Conservation (phyloP, 2,888 invertebrate species). For the Pimpla rufipes region DNA sequence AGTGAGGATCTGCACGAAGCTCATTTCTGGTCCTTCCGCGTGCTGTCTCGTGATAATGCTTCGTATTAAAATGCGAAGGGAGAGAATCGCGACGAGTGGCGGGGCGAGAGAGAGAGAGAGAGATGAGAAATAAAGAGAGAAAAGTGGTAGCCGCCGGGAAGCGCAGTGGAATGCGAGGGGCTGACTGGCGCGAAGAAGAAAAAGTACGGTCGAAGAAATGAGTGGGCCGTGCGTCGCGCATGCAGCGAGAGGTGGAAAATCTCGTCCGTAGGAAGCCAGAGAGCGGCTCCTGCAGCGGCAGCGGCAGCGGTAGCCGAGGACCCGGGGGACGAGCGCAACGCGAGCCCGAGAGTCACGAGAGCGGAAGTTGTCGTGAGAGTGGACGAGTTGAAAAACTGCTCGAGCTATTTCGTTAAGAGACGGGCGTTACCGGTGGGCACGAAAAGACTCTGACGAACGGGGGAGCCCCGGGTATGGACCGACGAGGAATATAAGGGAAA, state of each 20-base stretch:
- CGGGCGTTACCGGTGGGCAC: slow-evolving; percentile 38
- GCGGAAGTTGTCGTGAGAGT: slow-evolving; percentile 63
- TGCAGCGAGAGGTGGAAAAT: slow-evolving; percentile 56
- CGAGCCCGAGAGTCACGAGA: slow-evolving; percentile 39
- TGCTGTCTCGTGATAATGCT: slow-evolving; percentile 61
- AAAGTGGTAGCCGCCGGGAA: background rate
- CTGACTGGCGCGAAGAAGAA: slow-evolving; percentile 27
- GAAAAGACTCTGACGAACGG: slow-evolving; percentile 39
- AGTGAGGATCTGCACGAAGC: slow-evolving; percentile 37
- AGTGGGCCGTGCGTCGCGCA: slow-evolving; percentile 34
- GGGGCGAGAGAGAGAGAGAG: slow-evolving; percentile 25
- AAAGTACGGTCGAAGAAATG: slow-evolving; percentile 33
- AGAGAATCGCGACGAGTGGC: slow-evolving; percentile 60
- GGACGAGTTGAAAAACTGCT: slow-evolving; percentile 67
- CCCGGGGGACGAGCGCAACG: slow-evolving; percentile 48
- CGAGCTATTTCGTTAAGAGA: slow-evolving; percentile 66
- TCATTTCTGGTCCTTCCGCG: slow-evolving; percentile 54
- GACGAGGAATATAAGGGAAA: slow-evolving; percentile 14
- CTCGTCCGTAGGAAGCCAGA: slow-evolving; percentile 62
- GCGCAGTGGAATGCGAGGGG: slow-evolving; percentile 16
- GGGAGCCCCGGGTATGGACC: slow-evolving; percentile 27
- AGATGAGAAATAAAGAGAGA: slow-evolving; percentile 25
- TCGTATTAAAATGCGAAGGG: slow-evolving; percentile 62
- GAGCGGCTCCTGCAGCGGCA: slow-evolving; percentile 13
- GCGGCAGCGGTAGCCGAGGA: background rate